Evolutionary conservation across 2,888 invertebrate genomes (phyloP), one percentile per base, ranked within the genome.

Genomic region (Cryptops parisi): DNA sequence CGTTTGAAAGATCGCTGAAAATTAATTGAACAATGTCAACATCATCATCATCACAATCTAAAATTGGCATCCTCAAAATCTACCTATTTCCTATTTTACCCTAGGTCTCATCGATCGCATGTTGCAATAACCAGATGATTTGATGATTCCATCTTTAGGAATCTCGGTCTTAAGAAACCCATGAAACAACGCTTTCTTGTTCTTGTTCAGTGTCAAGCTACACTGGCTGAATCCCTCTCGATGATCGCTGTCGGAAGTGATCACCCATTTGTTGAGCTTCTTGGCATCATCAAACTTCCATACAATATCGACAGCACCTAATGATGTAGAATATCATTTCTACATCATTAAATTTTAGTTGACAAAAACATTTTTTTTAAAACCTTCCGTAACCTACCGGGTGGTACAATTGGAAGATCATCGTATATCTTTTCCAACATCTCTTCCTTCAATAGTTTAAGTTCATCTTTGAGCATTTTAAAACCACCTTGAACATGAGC

Each of bases 41-140:
- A n/a, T 19, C 23, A 45, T 33, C 12, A 33, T 2, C 23, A 45
- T 2, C n/a, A 22, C 9, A 45, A 45, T 45, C 25, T 12, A 19
- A 45, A 45, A 45, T 19, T 6, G 4, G 22, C 22, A 44, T 12
- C n/a, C n/a, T n/a, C n/a, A n/a, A 17, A 4, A n/a, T 41, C 6
- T 5, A 41, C n/a, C 15, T 17, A 17, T 44, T 6, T 44, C 3
- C 22, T 23, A 44, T 9, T 41, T 70, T 68, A 84, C 84, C 68
- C 78, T 73, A 50, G 76, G 73, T 62, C 78, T 73, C 41, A 78
- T 71, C 0, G 85, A 81, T 58, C 77, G 77, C 48, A 93, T 75
- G 62, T 82, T 84, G 60, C 86, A 87, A 67, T 84, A 94, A 0
- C 93, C 94, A 17, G 87, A 76, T 52, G 75, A 74, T 63, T 81